Percentiles rank a stretch among this genome's conserved stretches.
phyloP scores from a whole-genome alignment of 2,113 vertebrate genomes.

The Panthera uncia region DNA sequence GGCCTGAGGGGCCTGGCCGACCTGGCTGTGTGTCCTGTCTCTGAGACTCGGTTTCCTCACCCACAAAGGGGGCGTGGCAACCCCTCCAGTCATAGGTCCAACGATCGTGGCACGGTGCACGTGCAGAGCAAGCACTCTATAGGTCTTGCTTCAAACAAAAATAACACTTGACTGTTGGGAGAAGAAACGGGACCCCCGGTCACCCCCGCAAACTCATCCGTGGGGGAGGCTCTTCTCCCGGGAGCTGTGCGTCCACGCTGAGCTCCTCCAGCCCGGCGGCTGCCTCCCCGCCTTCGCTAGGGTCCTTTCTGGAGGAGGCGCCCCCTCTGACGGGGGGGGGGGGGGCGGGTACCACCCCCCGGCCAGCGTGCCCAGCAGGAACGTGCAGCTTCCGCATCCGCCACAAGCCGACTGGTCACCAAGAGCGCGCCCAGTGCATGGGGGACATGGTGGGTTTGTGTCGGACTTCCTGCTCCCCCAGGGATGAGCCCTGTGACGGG shows the following conservation, averaged over 20 bases:
- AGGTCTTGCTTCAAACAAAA: neutral
- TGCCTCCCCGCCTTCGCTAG: rapidly evolving
- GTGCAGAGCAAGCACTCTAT: rapidly evolving
- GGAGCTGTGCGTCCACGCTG: rapidly evolving
- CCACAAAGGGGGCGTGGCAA: no score
- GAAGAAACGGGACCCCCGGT: neutral
- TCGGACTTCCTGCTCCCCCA: rapidly evolving
- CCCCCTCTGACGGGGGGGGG: neutral
- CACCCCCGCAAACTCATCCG: neutral
- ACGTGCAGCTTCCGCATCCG: rapidly evolving
- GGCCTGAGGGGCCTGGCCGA: neutral
- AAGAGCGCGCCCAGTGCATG: rapidly evolving
- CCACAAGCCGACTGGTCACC: rapidly evolving
- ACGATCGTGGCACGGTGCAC: rapidly evolving
- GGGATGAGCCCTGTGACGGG: rapidly evolving
- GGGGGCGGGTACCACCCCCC: no score
- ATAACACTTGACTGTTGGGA: no score
- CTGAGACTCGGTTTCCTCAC: neutral
- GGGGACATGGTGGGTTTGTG: rapidly evolving
- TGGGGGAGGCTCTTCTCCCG: rapidly evolving
- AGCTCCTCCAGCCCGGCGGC: neutral
- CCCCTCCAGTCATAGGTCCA: rapidly evolving
- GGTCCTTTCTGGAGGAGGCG: no score
- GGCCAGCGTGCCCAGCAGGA: rapidly evolving
- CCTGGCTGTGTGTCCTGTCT: neutral